Conservation (phyloP, 1,140 invertebrate genomes). For the Drosophila baimaii region DNA sequence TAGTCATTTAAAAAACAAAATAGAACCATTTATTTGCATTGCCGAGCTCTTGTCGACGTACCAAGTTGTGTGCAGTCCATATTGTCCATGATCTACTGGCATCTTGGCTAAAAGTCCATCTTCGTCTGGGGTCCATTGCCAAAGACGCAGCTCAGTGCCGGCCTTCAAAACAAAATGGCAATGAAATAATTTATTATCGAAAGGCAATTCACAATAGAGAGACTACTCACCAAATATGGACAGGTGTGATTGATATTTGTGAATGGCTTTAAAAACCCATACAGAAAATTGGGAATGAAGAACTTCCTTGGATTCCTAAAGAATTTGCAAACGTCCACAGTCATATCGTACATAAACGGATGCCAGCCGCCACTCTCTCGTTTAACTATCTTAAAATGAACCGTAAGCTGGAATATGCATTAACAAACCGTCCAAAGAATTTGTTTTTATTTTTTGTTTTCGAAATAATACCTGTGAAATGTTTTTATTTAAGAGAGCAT, state of each 20-base stretch:
- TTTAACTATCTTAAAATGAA: constrained; percentile 21
- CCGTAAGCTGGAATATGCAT: not conserved
- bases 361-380: constrained; percentile 49
- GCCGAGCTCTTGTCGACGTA: constrained; percentile 6
- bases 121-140: constrained; percentile 22
- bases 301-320: constrained; percentile 12
- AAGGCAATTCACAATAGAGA: not conserved
- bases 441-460: not conserved
- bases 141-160: constrained; percentile 14
- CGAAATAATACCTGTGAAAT: constrained; percentile 30
- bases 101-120: constrained; percentile 18
- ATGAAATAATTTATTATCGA: constrained; percentile 22
- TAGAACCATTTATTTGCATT: constrained; percentile 28
- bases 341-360: constrained; percentile 45
- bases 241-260: constrained; percentile 48
- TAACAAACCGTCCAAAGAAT: not conserved
- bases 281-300: constrained; percentile 30
- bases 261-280: constrained; percentile 1
- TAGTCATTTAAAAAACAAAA: constrained; percentile 17
- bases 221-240: constrained; percentile 35
- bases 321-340: constrained; percentile 36
- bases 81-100: constrained; percentile 37
- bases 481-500: constrained; percentile 7
- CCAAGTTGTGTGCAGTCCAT: constrained; percentile 22
- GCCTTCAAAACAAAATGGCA: constrained; percentile 21